Evolutionary conservation across 1,140 invertebrate genomes (phyloP).

Genomic region (Hestina assimilis): DNA sequence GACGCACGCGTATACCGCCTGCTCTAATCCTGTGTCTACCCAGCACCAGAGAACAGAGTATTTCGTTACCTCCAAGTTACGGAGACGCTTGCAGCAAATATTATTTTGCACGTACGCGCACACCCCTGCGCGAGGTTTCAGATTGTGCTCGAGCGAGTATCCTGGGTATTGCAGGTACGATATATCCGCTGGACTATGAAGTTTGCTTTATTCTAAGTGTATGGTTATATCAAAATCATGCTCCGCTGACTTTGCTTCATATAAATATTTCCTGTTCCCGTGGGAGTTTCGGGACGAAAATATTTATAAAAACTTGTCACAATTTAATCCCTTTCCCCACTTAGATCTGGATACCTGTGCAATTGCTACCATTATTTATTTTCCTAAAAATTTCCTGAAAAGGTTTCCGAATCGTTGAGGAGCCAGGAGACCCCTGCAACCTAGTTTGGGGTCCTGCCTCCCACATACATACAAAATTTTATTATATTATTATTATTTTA

Average conservation of each 20-base stretch:
- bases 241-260: background rate
- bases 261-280: too few species aligned
- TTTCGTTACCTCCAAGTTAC: constrained; percentile 8
- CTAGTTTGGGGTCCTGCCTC: too few species aligned
- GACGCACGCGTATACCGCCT: constrained; percentile 24
- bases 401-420: background rate
- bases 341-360: too few species aligned
- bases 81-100: background rate
- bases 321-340: too few species aligned
- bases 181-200: background rate
- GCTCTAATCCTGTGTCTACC: constrained; percentile 10
- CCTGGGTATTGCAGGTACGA: background rate
- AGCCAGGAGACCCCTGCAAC: too few species aligned
- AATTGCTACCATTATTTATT: background rate
- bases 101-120: background rate
- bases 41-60: constrained; percentile 11
- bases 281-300: too few species aligned
- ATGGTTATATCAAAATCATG: too few species aligned
- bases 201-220: background rate
- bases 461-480: background rate
- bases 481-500: background rate
- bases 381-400: background rate
- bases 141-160: background rate
- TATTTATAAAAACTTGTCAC: too few species aligned
- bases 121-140: constrained; percentile 8